These are phyloP conservation scores for Cyphomyrmex costatus DNA, from an alignment of 1,140 invertebrate species.

Conservation along the genomic window DNA sequence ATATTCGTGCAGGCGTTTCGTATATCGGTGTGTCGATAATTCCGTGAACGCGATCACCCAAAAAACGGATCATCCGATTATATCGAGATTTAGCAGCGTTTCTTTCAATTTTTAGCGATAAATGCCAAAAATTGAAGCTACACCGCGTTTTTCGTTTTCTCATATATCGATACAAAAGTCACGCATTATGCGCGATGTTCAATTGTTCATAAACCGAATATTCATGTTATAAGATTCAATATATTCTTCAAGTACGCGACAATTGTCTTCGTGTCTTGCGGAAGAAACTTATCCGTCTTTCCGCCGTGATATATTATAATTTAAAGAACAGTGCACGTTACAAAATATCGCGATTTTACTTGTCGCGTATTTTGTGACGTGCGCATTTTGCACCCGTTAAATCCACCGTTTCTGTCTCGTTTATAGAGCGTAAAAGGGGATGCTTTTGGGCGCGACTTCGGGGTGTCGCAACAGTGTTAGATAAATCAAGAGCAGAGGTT, in stretches of 20 bases:
- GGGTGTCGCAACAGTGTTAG: constrained; percentile 65
- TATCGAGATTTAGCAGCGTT: constrained; percentile 25
- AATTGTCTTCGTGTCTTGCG: background rate
- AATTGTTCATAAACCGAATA: background rate
- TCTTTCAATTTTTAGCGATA: background rate
- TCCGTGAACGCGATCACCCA: constrained; percentile 39
- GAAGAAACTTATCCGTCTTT: background rate
- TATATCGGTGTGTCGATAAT: background rate
- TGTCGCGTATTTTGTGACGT: constrained; percentile 25
- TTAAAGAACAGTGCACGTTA: background rate
- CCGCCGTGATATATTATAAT: background rate
- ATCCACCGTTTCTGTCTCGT: constrained; percentile 30
- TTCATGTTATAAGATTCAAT: background rate
- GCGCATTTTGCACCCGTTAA: constrained; percentile 39
- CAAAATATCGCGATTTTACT: constrained; percentile 34
- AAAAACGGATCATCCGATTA: constrained; percentile 54
- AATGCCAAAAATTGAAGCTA: constrained; percentile 8
- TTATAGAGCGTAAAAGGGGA: constrained; percentile 61
- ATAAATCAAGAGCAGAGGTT: constrained; percentile 74
- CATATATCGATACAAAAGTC: background rate
- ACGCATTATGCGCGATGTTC: background rate
- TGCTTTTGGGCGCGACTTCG: constrained; percentile 57
- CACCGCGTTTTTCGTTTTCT: background rate
- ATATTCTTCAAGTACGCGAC: background rate
- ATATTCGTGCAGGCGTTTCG: constrained; percentile 31